A percentile compares a stretch with the other conserved stretches of the same genome.
These are phyloP conservation scores for Panulirus ornatus DNA, from an alignment of 1,140 invertebrate genomes.

Conservation along the genomic window DNA sequence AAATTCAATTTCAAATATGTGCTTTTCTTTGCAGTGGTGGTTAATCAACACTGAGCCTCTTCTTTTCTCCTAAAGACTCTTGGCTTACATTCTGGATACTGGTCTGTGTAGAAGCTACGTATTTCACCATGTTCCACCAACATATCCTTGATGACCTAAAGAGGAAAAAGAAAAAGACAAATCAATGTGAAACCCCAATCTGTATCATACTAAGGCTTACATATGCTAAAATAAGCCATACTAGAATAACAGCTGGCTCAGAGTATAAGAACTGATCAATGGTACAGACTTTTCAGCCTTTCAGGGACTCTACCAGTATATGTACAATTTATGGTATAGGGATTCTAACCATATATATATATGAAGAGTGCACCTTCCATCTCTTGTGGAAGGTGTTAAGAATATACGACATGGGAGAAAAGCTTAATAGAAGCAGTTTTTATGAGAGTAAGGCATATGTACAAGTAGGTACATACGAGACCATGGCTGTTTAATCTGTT, in stretches of 20 bases:
- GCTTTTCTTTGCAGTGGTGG: no score
- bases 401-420: neutral
- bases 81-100: constrained; percentile 84
- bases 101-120: constrained; percentile 86
- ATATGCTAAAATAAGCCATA: constrained; percentile 28
- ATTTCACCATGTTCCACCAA: constrained; percentile 85
- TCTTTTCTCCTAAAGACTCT: neutral
- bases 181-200: no score
- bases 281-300: neutral
- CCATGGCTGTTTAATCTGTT: no score
- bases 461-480: no score
- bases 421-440: neutral
- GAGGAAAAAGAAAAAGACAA: constrained; percentile 63
- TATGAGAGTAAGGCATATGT: no score
- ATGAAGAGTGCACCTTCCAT: neutral
- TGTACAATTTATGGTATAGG: neutral
- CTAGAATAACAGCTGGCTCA: neutral
- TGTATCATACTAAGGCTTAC: no score
- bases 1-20: no score
- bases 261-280: neutral
- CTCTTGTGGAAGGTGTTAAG: neutral
- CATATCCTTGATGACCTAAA: constrained; percentile 81
- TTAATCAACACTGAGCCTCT: neutral
- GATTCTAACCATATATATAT: neutral
- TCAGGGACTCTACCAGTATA: neutral